These are phyloP conservation scores for Oxyruncus cristatus DNA, from an alignment of 2,113 vertebrate species.

Conservation along the genomic window DNA sequence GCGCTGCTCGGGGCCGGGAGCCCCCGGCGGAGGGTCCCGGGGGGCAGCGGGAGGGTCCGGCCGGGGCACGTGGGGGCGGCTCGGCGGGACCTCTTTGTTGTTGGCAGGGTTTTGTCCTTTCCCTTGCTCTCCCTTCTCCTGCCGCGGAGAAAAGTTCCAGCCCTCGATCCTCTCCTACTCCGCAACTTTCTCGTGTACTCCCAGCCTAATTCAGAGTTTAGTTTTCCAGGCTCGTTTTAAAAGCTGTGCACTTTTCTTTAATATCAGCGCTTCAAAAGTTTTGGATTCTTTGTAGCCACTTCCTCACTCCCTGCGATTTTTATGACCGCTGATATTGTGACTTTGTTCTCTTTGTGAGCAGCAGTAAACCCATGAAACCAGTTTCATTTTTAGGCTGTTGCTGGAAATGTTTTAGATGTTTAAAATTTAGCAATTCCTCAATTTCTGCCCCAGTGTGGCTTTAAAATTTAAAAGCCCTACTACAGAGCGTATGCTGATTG, in stretches of 20 bases:
- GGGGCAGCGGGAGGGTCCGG: background rate
- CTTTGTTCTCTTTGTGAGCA: background rate
- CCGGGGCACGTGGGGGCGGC: background rate
- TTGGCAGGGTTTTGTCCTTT: background rate
- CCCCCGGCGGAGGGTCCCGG: background rate
- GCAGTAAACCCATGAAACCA: background rate
- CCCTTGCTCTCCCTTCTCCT: background rate
- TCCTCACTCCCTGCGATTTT: background rate
- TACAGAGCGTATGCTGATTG: background rate
- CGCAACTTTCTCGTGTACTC: background rate
- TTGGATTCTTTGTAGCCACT: background rate
- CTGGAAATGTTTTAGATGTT: background rate
- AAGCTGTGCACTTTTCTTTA: background rate
- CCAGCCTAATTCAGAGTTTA: background rate
- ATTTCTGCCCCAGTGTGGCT: background rate
- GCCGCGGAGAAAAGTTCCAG: background rate
- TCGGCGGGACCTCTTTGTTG: background rate
- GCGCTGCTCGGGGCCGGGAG: background rate
- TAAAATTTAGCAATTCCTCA: background rate
- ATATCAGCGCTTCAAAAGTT: background rate
- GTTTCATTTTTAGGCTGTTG: constrained; percentile 17
- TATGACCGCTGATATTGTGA: background rate
- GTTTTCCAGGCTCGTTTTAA: background rate
- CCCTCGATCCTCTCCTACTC: accelerated
- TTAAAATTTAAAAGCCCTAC: background rate